Evolutionary conservation across 2,113 vertebrate genomes (phyloP).

Genomic region (Paracanthobrama guichenoti): DNA sequence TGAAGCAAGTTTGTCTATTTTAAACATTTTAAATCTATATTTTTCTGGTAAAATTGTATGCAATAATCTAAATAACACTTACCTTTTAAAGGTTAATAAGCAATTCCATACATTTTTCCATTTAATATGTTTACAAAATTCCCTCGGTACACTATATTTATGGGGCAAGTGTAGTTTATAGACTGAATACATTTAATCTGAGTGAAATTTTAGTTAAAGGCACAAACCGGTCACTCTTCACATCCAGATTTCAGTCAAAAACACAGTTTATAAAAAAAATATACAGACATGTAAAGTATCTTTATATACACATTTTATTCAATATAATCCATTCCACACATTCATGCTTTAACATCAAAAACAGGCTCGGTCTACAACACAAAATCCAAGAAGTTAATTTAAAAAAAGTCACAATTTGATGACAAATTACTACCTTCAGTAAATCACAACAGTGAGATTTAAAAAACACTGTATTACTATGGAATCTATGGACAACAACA

Average conservation of each 20-base stretch:
- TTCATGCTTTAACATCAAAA: conserved; percentile 15
- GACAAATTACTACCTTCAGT: neutral
- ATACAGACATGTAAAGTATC: neutral
- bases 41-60: too few relatives aligned
- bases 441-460: conserved; percentile 15
- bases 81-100: too few relatives aligned
- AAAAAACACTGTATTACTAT: neutral
- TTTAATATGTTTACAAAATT: neutral
- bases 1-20: neutral
- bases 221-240: too few relatives aligned
- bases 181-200: neutral
- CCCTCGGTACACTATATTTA: neutral
- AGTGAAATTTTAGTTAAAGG: neutral
- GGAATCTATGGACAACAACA: conserved; percentile 2
- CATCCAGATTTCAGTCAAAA: too few relatives aligned
- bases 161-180: neutral
- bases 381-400: neutral
- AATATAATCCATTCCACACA: conserved; percentile 17
- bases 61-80: too few relatives aligned
- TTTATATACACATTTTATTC: conserved; percentile 22
- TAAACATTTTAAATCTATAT: neutral
- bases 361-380: neutral
- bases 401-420: neutral
- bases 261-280: neutral
- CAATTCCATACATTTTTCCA: neutral